Evolutionary conservation across 2,888 invertebrate species (phyloP), one percentile per base, ranked within the genome.

Genomic region (Eupithecia tripunctaria): DNA sequence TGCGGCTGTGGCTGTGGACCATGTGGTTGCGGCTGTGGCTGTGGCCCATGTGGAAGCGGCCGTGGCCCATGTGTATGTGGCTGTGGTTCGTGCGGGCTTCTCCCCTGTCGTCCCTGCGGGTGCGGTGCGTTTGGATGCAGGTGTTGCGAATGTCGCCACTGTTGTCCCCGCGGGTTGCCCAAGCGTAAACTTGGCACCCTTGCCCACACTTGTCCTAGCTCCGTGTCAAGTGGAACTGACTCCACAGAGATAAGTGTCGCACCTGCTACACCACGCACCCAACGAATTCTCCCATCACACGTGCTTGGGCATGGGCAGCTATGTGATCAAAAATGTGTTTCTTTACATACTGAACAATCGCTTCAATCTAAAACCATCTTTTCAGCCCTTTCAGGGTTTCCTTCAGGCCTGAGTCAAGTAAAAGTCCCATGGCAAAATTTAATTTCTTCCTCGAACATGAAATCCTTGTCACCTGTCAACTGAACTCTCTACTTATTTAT

Each of bases 131-230:
- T 12, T 41, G 15, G 15, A 15, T 41, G 15, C 41, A 12, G 15
- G 5, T 83, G 82, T 65, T 78, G 81, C 2, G 83, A 81, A 0
- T 82, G 82, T 65, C 78, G 81, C 2, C 83, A 81, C 0, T 82
- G 81, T 14, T 14, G 38, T 14, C 38, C 38, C 14, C 14, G 38
- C 14, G 38, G 38, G 21, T 36, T 36, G 36, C 36, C 21, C 51
- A 51, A 51, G 12, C 51, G 51, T 51, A 51, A 51, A 21, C 21
- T 51, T 51, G 10, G 21, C 4, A 51, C 51, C 21, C 21, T 21
- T 51, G 51, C 21, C 21, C 10, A 8, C n/a, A 7, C 47, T 47
- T n/a, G 67, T 1, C 25, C 63, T n/a, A 60, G 62, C 27, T 36
- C 69, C 41, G 2, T 2, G 29, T 18, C 60, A 29, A 2, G 4